These are phyloP conservation scores for Centrocercus urophasianus DNA, from an alignment of 2,113 vertebrate genomes.

Conservation along the genomic window DNA sequence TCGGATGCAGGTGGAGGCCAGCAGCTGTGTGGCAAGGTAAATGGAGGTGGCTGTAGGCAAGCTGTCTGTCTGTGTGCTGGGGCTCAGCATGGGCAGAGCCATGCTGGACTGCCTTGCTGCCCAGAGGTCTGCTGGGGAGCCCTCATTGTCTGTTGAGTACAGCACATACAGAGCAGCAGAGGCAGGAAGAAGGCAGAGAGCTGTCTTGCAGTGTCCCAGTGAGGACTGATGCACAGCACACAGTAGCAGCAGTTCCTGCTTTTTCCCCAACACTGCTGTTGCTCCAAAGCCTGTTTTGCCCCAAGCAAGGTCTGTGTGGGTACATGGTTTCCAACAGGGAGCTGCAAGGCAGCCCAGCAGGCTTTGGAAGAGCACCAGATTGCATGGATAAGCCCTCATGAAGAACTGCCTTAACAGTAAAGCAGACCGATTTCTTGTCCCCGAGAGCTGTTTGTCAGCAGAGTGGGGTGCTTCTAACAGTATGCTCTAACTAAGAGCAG, in stretches of 20 bases:
- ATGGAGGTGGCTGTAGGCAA: not conserved
- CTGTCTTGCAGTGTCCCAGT: too few relatives aligned
- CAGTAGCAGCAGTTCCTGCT: too few relatives aligned
- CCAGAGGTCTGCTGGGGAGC: not conserved
- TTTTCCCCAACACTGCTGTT: too few relatives aligned
- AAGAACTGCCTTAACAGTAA: not conserved
- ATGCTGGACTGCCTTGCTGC: too few relatives aligned
- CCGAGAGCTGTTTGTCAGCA: not conserved
- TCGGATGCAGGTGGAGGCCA: not conserved
- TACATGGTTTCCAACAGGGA: not conserved
- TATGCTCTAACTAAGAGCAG: not conserved
- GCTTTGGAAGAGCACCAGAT: not conserved
- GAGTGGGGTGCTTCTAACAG: not conserved
- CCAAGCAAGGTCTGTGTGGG: too few relatives aligned
- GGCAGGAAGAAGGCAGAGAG: too few relatives aligned
- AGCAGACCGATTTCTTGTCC: not conserved
- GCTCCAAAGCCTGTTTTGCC: too few relatives aligned
- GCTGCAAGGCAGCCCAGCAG: not conserved
- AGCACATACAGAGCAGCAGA: not conserved
- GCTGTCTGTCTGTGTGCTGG: not conserved
- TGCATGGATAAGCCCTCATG: not conserved
- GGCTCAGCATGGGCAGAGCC: not conserved
- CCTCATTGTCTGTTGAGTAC: accelerated
- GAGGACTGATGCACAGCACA: too few relatives aligned
- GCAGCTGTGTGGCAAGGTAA: not conserved